Evolutionary conservation across 2,113 vertebrate genomes (phyloP).

Genomic region (Platysteira castanea): DNA sequence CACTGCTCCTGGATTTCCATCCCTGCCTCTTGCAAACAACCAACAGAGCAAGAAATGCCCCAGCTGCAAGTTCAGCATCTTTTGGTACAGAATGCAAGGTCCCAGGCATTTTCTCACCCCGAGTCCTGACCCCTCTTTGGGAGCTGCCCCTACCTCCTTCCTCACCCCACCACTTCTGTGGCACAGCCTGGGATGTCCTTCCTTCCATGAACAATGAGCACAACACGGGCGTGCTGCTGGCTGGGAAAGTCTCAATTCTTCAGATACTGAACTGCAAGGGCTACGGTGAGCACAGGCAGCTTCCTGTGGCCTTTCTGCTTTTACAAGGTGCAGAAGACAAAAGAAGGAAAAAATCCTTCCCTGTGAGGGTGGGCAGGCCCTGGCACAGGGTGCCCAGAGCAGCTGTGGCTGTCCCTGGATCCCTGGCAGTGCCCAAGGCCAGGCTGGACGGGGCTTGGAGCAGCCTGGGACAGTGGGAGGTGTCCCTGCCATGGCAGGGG

Average conservation of each 20-base stretch:
- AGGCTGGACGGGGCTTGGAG: fast-evolving
- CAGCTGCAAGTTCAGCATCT: fast-evolving
- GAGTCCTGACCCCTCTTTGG: neutral
- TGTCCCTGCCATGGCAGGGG: neutral
- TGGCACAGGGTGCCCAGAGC: neutral
- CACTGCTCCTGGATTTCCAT: neutral
- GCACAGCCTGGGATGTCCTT: neutral
- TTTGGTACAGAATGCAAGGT: neutral
- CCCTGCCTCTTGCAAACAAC: neutral
- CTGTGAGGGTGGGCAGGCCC: fast-evolving
- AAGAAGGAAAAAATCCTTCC: neutral
- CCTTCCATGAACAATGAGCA: neutral
- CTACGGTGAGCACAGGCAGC: neutral
- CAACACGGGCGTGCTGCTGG: neutral
- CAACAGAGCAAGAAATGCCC: neutral
- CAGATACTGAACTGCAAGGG: neutral
- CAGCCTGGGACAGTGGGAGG: neutral
- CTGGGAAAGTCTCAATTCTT: neutral
- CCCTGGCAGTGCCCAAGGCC: neutral
- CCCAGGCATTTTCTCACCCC: neutral
- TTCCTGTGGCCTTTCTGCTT: neutral
- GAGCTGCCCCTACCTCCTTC: neutral
- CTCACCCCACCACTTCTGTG: neutral
- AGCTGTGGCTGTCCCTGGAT: neutral
- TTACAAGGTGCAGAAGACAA: neutral